Conservation (phyloP, 2,113 vertebrate genomes). For the Muntiacus muntjak region DNA sequence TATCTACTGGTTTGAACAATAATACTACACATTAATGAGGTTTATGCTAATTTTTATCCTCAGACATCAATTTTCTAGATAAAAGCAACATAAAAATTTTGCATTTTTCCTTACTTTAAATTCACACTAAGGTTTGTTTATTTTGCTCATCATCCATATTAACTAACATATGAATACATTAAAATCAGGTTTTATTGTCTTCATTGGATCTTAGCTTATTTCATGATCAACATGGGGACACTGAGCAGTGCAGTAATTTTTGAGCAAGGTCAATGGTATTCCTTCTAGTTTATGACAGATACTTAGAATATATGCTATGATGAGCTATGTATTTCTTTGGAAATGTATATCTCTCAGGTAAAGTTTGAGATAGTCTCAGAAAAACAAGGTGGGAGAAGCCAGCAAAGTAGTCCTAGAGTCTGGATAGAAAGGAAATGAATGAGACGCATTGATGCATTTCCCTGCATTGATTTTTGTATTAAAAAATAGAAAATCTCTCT, state of each 20-base stretch:
- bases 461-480: neutral
- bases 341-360: neutral
- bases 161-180: neutral
- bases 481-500: neutral
- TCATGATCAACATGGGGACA: neutral
- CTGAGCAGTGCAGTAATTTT: neutral
- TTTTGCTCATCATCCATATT: conserved; percentile 5
- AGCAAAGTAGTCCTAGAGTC: neutral
- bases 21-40: neutral
- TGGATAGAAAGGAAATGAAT: neutral
- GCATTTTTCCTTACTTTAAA: neutral
- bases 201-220: neutral
- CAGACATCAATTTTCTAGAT: conserved; percentile 20
- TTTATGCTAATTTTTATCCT: conserved; percentile 60
- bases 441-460: neutral
- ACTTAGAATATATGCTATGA: neutral
- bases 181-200: neutral
- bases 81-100: neutral
- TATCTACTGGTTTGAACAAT: conserved; percentile 47
- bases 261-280: neutral
- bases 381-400: neutral
- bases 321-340: neutral
- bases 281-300: neutral
- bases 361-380: neutral
- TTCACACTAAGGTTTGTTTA: neutral